Base-by-base conservation (phyloP, 2,888 invertebrate genomes). In the Phrixothrix hirtus region DNA sequence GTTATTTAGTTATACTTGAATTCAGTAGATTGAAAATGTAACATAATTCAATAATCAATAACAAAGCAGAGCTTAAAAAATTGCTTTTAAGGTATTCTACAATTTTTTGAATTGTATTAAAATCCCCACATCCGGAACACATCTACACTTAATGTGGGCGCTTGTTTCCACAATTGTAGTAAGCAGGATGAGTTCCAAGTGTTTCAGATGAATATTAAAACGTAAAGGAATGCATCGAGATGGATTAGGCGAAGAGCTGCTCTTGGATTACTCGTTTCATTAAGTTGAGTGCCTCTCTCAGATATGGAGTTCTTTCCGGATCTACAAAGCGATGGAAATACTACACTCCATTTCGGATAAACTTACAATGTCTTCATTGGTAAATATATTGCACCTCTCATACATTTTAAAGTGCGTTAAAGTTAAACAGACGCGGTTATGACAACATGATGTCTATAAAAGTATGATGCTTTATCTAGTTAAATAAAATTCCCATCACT, bases 181-280 rank as follows among this genome's bases (percentile, higher is more conserved):
- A 61, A 65, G 64, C 58, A 65, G 64, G 63, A 64, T 58, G 67
- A 68, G 69, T 70, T 69, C 69, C 70, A 70, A 71, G 69, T 70
- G 70, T 69, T 70, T 70, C 64, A 64, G 69, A 73, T 74, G 73
- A 73, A 75, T 75, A 75, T 75, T 74, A 75, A 74, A 74, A 75
- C 71, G 71, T 63, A 71, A 74, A 72, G 73, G 71, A 72, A 73
- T 71, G 72, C 73, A 73, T 73, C 71, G 72, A 70, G 74, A 74
- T 75, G 74, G 75, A 74, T 74, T 73, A 75, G 74, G 70, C 69
- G 65, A 65, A 66, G 73, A 70, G 71, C 71, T 69, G 72, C 72
- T 74, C 71, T 74, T 68, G 77, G 77, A 78, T 79, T 78, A 78
- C 76, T 72, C 78, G 78, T 78, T 79, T 79, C 79, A 79, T 79